These are phyloP conservation scores for Cydia strobilella DNA, from an alignment of 1,140 invertebrate species.

Conservation along the genomic window DNA sequence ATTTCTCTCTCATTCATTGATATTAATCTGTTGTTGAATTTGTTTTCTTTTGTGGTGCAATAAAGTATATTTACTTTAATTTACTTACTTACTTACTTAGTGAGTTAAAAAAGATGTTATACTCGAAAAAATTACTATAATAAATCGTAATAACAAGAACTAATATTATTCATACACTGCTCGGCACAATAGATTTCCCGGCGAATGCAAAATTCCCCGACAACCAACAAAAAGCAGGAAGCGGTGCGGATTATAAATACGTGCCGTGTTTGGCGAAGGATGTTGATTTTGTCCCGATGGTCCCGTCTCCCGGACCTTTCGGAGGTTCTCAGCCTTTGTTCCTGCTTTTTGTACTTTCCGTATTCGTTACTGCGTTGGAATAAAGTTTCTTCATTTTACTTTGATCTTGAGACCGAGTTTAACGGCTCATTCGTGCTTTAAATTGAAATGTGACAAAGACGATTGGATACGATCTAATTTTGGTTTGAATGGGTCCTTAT, in stretches of 20 bases:
- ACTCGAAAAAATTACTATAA: not conserved
- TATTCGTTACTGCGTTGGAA: conserved; percentile 36
- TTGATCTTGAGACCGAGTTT: not conserved
- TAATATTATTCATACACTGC: conserved; percentile 35
- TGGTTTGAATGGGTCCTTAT: not conserved
- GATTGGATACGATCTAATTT: not conserved
- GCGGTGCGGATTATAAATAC: conserved; percentile 71
- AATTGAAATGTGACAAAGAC: not conserved
- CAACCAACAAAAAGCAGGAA: conserved; percentile 72
- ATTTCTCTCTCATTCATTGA: too few relatives aligned
- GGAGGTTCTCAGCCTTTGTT: conserved; percentile 55
- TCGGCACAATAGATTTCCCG: conserved; percentile 41
- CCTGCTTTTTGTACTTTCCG: conserved; percentile 52
- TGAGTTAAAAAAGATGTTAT: not conserved
- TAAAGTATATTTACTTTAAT: too few relatives aligned
- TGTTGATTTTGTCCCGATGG: conserved; percentile 69
- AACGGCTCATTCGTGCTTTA: not conserved
- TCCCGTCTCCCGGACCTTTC: conserved; percentile 39
- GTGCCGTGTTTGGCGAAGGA: conserved; percentile 60
- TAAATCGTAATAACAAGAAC: not conserved
- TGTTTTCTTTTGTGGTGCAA: too few relatives aligned
- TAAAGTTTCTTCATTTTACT: not conserved
- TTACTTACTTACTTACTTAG: too few relatives aligned
- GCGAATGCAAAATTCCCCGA: conserved; percentile 60
- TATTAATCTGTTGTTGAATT: too few relatives aligned